These are phyloP conservation scores for Aulostomus chinensis DNA, from an alignment of 2,797 vertebrate species.

Conservation along the genomic window DNA sequence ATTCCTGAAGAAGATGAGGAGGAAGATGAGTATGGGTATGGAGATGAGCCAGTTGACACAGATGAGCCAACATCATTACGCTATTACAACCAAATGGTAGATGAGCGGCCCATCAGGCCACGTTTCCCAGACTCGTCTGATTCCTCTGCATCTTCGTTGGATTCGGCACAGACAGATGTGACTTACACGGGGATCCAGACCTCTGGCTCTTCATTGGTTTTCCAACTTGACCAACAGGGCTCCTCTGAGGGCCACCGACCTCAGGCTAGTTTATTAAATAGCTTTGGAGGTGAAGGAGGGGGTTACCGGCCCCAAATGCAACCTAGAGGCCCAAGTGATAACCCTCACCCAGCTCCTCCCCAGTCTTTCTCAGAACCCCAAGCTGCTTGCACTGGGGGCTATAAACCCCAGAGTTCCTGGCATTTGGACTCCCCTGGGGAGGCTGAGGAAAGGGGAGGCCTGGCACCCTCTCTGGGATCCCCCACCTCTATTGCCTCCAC, in stretches of 20 bases:
- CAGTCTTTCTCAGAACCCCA: slow-evolving; percentile 43
- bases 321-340: slow-evolving; percentile 58
- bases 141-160: slow-evolving; percentile 82
- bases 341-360: slow-evolving; percentile 44
- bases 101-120: slow-evolving; percentile 78
- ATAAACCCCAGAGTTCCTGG: slow-evolving; percentile 91
- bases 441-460: slow-evolving; percentile 32
- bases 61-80: slow-evolving; percentile 75
- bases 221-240: slow-evolving; percentile 77
- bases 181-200: slow-evolving; percentile 94
- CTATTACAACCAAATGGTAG: slow-evolving; percentile 82
- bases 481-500: slow-evolving; percentile 93
- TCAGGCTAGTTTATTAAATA: slow-evolving; percentile 1
- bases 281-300: slow-evolving; percentile 28
- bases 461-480: slow-evolving; percentile 87
- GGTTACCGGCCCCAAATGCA: slow-evolving; percentile 78
- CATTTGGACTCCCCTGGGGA: slow-evolving; percentile 80
- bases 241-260: slow-evolving; percentile 75
- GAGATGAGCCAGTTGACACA: slow-evolving; percentile 65
- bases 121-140: slow-evolving; percentile 69
- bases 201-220: slow-evolving; percentile 74
- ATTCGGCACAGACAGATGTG: slow-evolving; percentile 83
- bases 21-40: slow-evolving; percentile 51
- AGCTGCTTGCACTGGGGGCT: slow-evolving; percentile 71
- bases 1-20: slow-evolving; percentile 77